These are phyloP conservation scores for Actias luna DNA, from an alignment of 2,888 invertebrate genomes.

Conservation along the genomic window DNA sequence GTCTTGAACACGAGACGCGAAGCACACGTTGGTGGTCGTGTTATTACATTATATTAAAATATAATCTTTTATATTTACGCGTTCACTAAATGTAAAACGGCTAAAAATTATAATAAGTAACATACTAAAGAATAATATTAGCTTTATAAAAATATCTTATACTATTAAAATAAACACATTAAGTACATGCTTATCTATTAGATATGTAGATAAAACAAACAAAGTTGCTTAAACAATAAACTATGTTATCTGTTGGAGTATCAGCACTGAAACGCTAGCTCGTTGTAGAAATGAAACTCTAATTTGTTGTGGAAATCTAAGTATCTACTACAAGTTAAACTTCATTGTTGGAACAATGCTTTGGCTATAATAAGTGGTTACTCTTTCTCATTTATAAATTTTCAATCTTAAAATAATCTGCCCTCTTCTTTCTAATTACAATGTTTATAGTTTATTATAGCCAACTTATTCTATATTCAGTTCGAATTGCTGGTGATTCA, in stretches of 20 bases:
- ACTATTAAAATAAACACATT: neutral
- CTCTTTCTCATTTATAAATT: too few species aligned
- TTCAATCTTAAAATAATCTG: too few species aligned
- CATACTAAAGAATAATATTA: neutral
- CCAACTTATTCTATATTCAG: too few species aligned
- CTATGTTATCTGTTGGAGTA: slow-evolving; percentile 51
- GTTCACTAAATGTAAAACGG: neutral
- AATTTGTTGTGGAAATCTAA: slow-evolving; percentile 50
- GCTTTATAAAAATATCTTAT: neutral
- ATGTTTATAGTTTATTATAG: too few species aligned
- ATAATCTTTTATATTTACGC: too few species aligned
- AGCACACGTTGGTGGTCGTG: too few species aligned
- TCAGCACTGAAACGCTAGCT: slow-evolving; percentile 53
- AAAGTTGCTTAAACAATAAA: slow-evolving; percentile 55
- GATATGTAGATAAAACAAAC: slow-evolving; percentile 33
- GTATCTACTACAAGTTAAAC: slow-evolving; percentile 22
- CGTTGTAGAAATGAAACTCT: slow-evolving; percentile 51
- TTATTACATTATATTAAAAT: too few species aligned
- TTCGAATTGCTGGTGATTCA: too few species aligned
- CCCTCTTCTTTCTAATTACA: too few species aligned
- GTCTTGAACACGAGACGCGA: too few species aligned
- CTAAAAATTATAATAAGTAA: neutral
- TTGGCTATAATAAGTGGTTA: neutral
- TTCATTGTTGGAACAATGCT: neutral
- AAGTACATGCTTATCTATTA: slow-evolving; percentile 19